These are phyloP conservation scores for Nebria salina DNA, from an alignment of 2,888 invertebrate species.

Conservation along the genomic window DNA sequence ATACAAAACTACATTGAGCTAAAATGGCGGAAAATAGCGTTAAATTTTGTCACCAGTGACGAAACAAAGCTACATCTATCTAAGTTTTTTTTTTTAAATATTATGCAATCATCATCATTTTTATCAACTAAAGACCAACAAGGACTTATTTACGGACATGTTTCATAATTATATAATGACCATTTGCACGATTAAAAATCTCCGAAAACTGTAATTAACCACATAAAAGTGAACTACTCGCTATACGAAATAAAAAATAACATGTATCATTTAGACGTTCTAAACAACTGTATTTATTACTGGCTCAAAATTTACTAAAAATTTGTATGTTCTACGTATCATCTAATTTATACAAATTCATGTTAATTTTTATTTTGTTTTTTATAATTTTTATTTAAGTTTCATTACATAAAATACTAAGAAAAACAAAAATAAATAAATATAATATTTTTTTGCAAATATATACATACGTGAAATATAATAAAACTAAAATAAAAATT, in stretches of 20 bases:
- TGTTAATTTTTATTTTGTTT: not conserved
- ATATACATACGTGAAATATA: constrained; percentile 41
- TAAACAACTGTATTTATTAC: too few species aligned
- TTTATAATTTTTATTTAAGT: constrained; percentile 5
- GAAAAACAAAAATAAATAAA: constrained; percentile 41
- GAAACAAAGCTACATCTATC: constrained; percentile 44
- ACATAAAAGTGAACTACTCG: not conserved
- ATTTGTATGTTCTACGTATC: too few species aligned
- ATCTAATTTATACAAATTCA: not conserved
- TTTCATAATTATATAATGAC: constrained; percentile 32
- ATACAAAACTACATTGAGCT: constrained; percentile 47
- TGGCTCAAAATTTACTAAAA: too few species aligned
- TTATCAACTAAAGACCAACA: constrained; percentile 16
- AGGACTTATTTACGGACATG: constrained; percentile 38
- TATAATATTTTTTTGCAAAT: constrained; percentile 41
- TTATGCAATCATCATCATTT: constrained; percentile 34
- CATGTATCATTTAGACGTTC: not conserved
- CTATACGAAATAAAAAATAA: not conserved
- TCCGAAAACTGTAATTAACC: constrained; percentile 31
- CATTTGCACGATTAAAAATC: constrained; percentile 38
- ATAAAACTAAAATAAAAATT: constrained; percentile 40
- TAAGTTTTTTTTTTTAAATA: constrained; percentile 24
- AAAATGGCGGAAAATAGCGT: constrained; percentile 45
- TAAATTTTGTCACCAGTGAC: constrained; percentile 24
- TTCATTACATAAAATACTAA: constrained; percentile 39